These are phyloP conservation scores for Sciurus vulgaris DNA, from an alignment of 2,797 vertebrate genomes.

Conservation along the genomic window DNA sequence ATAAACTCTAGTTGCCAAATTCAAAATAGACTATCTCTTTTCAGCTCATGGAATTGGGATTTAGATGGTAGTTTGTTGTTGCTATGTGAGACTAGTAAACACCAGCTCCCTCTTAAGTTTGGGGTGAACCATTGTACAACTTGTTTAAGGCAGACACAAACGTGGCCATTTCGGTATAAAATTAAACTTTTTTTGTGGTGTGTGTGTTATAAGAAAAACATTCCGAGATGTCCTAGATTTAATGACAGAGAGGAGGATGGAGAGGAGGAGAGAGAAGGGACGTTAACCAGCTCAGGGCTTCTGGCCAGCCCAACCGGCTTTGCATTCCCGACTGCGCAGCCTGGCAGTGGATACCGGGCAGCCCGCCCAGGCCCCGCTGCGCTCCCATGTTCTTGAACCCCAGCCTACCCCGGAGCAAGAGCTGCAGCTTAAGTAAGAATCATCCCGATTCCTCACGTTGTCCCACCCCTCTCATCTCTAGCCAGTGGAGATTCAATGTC, in stretches of 20 bases:
- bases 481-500: background rate
- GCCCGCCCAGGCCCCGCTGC: background rate
- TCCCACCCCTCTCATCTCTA: background rate
- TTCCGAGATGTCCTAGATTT: background rate
- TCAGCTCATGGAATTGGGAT: slow-evolving; percentile 45
- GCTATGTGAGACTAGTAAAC: slow-evolving; percentile 40
- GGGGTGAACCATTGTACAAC: background rate
- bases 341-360: background rate
- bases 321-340: background rate
- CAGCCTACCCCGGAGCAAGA: background rate
- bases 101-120: background rate
- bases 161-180: background rate
- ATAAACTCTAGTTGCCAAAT: slow-evolving; percentile 59
- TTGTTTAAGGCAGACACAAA: slow-evolving; percentile 21
- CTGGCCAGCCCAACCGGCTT: background rate
- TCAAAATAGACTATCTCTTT: slow-evolving; percentile 57
- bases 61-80: slow-evolving; percentile 61
- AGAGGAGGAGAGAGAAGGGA: background rate
- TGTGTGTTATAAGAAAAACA: background rate
- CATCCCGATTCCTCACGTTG: background rate
- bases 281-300: background rate
- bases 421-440: too few species aligned
- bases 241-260: background rate
- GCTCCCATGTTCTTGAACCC: too few species aligned
- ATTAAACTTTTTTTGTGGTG: slow-evolving; percentile 14